Base-by-base conservation (phyloP, 2,113 vertebrate genomes). In the Microcebus lehilahytsara region DNA sequence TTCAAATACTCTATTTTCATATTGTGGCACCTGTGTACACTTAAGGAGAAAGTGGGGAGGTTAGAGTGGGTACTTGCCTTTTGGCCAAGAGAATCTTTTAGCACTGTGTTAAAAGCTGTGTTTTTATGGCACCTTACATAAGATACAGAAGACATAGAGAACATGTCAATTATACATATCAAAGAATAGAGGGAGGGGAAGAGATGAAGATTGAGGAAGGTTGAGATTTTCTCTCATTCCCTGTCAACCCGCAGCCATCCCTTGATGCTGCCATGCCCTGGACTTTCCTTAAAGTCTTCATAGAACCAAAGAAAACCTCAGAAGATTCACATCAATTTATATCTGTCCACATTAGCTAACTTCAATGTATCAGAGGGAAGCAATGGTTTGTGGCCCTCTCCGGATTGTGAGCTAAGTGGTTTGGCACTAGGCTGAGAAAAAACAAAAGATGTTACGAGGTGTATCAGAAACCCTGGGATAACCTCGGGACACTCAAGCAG, bases 351-450 rank as follows among this genome's bases (percentile, higher is more conserved):
- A 9, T 89, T 86, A 92, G 42, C 49, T 95, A 71, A 81, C 32
- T 60, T 89, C 49, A 92, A 66, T 23, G 20, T 95, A 53, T 93
- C 42, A 83, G 27, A 22, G 23, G 19, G 11, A 85, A 91, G 49
- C 67, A 37, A n/a, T 49, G 6, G 10, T 64, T 87, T 46, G 9
- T 27, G 77, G 7, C 30, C 66, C 25, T 53, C 49, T 92, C 17
- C 22, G 25, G 94, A 87, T 85, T 80, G 46, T 46, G 49, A 95
- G 81, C 9, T 86, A 90, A 92, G 64, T 53, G 13, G 30, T 84
- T 84, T 96, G 80, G 46, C 34, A 92, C 16, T 69, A 83, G 62
- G 10, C 40, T 77, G 42, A 96, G 53, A 75, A 86, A 87, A 93
- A 89, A 42, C 2, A 51, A 79, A 58, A 94, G 7, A 71, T 56